Percentiles rank a stretch among this genome's conserved stretches.
These are phyloP conservation scores for Leptinotarsa peninsularis DNA, from an alignment of 2,888 invertebrate species.

Conservation along the genomic window DNA sequence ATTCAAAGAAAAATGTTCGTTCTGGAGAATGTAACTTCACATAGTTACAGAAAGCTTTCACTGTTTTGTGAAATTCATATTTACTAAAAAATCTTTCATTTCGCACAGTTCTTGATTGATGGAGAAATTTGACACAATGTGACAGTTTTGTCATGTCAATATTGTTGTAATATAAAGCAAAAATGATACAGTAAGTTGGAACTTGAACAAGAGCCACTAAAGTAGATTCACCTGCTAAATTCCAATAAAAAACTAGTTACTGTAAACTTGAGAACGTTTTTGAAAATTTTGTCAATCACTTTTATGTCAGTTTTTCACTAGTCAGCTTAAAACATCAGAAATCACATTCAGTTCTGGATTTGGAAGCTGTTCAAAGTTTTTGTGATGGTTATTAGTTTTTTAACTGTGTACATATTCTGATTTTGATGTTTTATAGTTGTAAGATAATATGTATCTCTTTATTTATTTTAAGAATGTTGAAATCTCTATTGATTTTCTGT, in stretches of 20 bases:
- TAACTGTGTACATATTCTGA: constrained; percentile 39
- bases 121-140: no score
- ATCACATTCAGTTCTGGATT: constrained; percentile 28
- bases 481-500: constrained; percentile 29
- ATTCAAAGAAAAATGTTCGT: no score
- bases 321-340: constrained; percentile 36
- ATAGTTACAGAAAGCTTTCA: no score
- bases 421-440: constrained; percentile 44
- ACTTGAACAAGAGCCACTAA: not conserved
- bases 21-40: no score
- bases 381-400: constrained; percentile 42
- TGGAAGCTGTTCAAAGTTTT: constrained; percentile 25
- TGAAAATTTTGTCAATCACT: constrained; percentile 7
- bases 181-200: not conserved
- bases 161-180: not conserved
- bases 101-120: no score
- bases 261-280: not conserved
- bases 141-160: no score
- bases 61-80: no score
- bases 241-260: no score
- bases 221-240: no score
- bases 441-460: constrained; percentile 36
- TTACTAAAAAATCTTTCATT: no score
- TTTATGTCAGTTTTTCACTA: constrained; percentile 26
- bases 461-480: constrained; percentile 38